These are phyloP conservation scores for Choloepus hoffmanni DNA, from an alignment of 2,113 vertebrate species.

Conservation along the genomic window DNA sequence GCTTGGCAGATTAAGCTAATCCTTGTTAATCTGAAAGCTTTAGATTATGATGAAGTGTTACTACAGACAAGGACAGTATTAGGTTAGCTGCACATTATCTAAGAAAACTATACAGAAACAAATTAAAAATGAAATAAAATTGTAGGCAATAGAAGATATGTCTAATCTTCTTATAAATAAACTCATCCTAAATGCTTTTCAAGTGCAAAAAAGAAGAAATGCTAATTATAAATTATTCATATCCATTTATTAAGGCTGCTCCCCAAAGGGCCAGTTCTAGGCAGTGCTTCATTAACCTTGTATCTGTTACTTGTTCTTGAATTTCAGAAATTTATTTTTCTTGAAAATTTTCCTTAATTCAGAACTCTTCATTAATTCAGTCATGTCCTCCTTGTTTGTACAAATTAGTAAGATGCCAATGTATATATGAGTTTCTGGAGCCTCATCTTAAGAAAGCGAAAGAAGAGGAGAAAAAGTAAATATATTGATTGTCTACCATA, in stretches of 20 bases:
- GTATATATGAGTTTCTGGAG: background rate
- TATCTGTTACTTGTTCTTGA: constrained; percentile 52
- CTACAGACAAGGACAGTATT: background rate
- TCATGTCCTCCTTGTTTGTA: constrained; percentile 24
- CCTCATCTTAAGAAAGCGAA: background rate
- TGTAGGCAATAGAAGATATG: constrained; percentile 5
- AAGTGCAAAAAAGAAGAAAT: constrained; percentile 34
- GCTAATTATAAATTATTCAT: constrained; percentile 74
- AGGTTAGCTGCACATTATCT: background rate
- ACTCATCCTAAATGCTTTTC: constrained; percentile 47
- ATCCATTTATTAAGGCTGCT: constrained; percentile 62
- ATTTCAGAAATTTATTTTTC: constrained; percentile 49
- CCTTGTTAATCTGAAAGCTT: background rate
- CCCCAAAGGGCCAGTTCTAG: constrained; percentile 55
- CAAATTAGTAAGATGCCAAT: background rate
- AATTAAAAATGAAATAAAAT: constrained; percentile 57
- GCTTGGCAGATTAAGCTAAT: background rate
- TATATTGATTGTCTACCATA: background rate
- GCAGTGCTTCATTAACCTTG: constrained; percentile 60
- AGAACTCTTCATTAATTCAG: constrained; percentile 29
- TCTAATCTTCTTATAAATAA: constrained; percentile 51
- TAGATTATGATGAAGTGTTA: background rate
- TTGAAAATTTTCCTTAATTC: background rate
- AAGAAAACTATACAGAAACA: constrained; percentile 38
- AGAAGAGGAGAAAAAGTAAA: background rate